Base-by-base conservation (phyloP, 2,797 vertebrate genomes). In the Malacoraja senta region DNA sequence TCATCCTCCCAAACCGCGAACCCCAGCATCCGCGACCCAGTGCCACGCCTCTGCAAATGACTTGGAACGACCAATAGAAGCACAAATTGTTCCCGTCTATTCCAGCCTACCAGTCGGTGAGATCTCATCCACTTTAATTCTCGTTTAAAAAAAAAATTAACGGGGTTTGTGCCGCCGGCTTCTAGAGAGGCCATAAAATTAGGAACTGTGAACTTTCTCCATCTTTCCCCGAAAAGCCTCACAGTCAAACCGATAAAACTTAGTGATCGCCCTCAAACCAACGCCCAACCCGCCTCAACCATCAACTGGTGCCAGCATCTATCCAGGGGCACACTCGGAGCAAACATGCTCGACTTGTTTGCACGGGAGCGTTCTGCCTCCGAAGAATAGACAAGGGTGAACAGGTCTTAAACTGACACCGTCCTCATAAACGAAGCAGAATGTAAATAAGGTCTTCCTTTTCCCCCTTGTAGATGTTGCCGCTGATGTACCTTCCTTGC, bases 171-270 rank as follows among this genome's bases (percentile, higher is more conserved):
- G n/a, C 7, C 71, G 71, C 71, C 71, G 19, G 71, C 71, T 21
- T 74, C 19, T 21, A 17, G 32, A 65, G 12, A 21, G 13, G 15
- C 61, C 58, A 21, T n/a, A 88, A 68, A 68, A 68, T 24, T 2
- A 8, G 29, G 63, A 68, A 65, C n/a, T 35, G 71, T 65, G 21
- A 88, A 88, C 84, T 88, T 88, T 88, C 63, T 63, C 29, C 83
- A n/a, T 86, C 58, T 29, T 8, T 2, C 63, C 83, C 61, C 8
- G 24, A 72, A 74, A 35, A 38, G 65, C 19, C 65, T 32, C 88
- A 38, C 9, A 44, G 29, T 53, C 68, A 53, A 91, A 74, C 35
- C 35, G 71, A 91, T 91, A 91, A 91, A 91, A 35, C 74, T 91
- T 38, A 44, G 35, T 58, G 19, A 44, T 38, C 80, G 21, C 80